Percentiles rank a stretch among this genome's conserved stretches.
Conservation (phyloP, 1,140 invertebrate species). For the Archegozetes longisetosus region DNA sequence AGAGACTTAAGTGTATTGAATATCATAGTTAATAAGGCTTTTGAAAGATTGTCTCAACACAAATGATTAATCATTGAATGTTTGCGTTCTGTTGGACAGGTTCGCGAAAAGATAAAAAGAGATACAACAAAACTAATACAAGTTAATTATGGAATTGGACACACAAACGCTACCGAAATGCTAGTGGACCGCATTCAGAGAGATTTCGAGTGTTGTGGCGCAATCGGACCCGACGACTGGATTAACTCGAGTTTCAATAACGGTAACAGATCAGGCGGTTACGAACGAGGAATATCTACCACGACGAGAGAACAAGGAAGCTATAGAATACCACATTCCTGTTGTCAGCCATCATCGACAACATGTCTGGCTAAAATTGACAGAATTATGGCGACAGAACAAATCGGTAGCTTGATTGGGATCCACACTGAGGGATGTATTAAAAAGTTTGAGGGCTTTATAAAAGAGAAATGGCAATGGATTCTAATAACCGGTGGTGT, state of each 20-base stretch:
- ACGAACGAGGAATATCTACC: neutral
- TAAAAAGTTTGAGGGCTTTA: slow-evolving; percentile 12
- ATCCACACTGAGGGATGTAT: slow-evolving; percentile 12
- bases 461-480: slow-evolving; percentile 10
- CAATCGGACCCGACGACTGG: slow-evolving; percentile 23
- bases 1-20: too few relatives aligned
- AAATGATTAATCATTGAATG: too few relatives aligned
- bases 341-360: neutral
- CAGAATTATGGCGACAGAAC: neutral
- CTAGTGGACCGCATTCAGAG: slow-evolving; percentile 17
- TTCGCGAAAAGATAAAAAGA: too few relatives aligned
- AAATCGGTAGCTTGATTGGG: neutral
- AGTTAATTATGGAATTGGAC: slow-evolving; percentile 44
- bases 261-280: neutral
- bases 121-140: slow-evolving; percentile 46
- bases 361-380: neutral
- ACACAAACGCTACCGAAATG: slow-evolving; percentile 21
- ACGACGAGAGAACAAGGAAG: neutral
- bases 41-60: too few relatives aligned
- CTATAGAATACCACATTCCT: slow-evolving; percentile 13
- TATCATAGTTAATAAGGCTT: too few relatives aligned
- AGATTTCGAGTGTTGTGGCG: slow-evolving; percentile 23
- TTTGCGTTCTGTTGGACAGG: too few relatives aligned
- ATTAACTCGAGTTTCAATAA: slow-evolving; percentile 8
- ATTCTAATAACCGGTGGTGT: slow-evolving; percentile 10